Base-by-base conservation (phyloP, 2,888 invertebrate species). In the Drosophila incognita region DNA sequence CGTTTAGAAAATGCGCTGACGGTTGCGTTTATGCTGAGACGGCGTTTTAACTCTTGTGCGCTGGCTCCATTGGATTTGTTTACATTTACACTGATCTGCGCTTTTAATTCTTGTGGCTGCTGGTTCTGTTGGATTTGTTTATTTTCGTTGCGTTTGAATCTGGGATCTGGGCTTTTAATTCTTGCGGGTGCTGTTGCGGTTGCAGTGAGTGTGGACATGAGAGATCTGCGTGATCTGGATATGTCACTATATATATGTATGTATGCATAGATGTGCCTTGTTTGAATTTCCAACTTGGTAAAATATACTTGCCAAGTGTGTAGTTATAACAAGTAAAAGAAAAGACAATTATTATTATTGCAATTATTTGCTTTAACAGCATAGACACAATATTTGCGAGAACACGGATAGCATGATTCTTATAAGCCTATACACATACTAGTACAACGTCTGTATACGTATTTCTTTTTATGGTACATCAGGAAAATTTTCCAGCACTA, bases 391-490 rank as follows among this genome's bases (percentile, higher is more conserved):
- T 15, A 33, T 15, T 31, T 35, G 49, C 46, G 54, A 48, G 56
- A n/a, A 68, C 15, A 61, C 46, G 8, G 49, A 33, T 60, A 67
- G 62, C 36, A 29, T 58, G 29, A 31, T 40, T 35, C 21, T 13
- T 3, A 51, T 36, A 49, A n/a, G 38, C 13, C 48, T 27, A 21
- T 21, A 67, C 48, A 54, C 27, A 24, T 21, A 36, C 24, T 24
- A 54, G 33, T 54, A 72, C 42, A 65, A 42, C 49, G 52, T 60
- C 31, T 21, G 53, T 52, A 13, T 61, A 60, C 53, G 35, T 46
- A 66, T 60, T 57, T 27, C 24, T 40, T 21, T 56, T 21, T 54
- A 74, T 57, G 35, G n/a, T 63, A 71, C 53, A 60, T 71, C 59
- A 71, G 66, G 68, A 66, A 71, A 71, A 42, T 48, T 33, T 27